phyloP scores from a whole-genome alignment of 2,888 invertebrate genomes.

The Yponomeuta evonymella region DNA sequence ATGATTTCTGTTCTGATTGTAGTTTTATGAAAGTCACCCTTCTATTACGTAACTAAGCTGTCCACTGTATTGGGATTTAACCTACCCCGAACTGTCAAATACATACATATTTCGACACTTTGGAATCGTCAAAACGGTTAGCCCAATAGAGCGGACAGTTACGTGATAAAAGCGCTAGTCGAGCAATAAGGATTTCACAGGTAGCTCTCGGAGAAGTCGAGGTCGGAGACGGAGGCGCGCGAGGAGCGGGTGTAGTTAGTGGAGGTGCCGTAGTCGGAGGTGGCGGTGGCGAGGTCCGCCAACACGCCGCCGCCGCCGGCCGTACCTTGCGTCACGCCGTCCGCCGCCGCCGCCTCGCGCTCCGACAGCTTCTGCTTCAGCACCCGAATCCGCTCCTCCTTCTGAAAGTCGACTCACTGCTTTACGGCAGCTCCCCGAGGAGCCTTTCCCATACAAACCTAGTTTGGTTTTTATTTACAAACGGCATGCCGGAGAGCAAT shows the following conservation, averaged over 20 bases:
- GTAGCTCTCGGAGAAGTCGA: slow-evolving; percentile 93
- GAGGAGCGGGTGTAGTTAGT: slow-evolving; percentile 88
- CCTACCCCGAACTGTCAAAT: too few species aligned
- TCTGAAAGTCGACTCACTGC: slow-evolving; percentile 72
- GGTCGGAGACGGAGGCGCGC: slow-evolving; percentile 89
- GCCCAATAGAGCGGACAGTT: too few species aligned
- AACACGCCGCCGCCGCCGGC: slow-evolving; percentile 76
- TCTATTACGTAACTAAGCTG: too few species aligned
- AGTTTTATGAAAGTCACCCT: too few species aligned
- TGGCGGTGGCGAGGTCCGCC: slow-evolving; percentile 87
- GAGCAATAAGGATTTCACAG: slow-evolving; percentile 58
- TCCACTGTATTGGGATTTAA: too few species aligned
- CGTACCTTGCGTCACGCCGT: slow-evolving; percentile 83
- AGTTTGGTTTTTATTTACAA: too few species aligned
- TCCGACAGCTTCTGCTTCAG: slow-evolving; percentile 88
- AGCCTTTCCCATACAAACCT: too few species aligned
- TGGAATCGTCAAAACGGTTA: too few species aligned
- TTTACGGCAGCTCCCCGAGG: background rate
- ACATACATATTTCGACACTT: too few species aligned
- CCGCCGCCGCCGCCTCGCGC: slow-evolving; percentile 79
- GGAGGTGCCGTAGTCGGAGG: slow-evolving; percentile 86
- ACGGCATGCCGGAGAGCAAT: too few species aligned
- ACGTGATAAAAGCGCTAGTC: background rate
- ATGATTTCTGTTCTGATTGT: too few species aligned
- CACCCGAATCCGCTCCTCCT: slow-evolving; percentile 91